Percentiles rank a stretch among this genome's conserved stretches.
phyloP scores from a whole-genome alignment of 2,797 vertebrate genomes.

The Calcarius lapponicus region DNA sequence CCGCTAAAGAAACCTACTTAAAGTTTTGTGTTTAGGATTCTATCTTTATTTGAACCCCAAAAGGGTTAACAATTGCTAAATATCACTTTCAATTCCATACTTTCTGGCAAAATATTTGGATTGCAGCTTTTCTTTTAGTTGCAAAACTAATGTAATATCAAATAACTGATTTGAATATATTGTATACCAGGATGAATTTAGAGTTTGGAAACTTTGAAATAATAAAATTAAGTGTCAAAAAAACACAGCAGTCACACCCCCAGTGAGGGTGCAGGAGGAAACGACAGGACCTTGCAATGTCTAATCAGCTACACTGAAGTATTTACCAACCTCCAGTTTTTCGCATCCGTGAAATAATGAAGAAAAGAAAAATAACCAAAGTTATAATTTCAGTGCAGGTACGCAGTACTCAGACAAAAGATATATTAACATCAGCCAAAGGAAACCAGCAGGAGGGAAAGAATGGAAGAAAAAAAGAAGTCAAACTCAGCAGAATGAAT shows the following conservation, averaged over 20 bases:
- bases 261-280: background rate
- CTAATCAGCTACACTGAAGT: background rate
- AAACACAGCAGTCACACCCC: background rate
- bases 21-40: background rate
- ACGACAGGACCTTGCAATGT: background rate
- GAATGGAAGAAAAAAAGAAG: background rate
- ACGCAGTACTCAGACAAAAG: background rate
- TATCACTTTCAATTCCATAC: background rate
- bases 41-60: background rate
- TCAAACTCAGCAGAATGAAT: background rate
- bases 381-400: background rate
- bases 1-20: background rate
- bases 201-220: background rate
- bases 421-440: background rate
- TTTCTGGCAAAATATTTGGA: background rate
- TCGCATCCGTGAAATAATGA: background rate
- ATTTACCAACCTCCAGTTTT: background rate
- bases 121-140: background rate
- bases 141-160: background rate
- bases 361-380: background rate
- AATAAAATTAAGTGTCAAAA: background rate
- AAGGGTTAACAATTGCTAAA: background rate
- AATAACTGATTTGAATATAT: background rate
- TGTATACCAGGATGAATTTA: background rate
- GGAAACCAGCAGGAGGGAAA: background rate